Conservation (phyloP, 1,140 invertebrate genomes). For the Lepidurus packardi region DNA sequence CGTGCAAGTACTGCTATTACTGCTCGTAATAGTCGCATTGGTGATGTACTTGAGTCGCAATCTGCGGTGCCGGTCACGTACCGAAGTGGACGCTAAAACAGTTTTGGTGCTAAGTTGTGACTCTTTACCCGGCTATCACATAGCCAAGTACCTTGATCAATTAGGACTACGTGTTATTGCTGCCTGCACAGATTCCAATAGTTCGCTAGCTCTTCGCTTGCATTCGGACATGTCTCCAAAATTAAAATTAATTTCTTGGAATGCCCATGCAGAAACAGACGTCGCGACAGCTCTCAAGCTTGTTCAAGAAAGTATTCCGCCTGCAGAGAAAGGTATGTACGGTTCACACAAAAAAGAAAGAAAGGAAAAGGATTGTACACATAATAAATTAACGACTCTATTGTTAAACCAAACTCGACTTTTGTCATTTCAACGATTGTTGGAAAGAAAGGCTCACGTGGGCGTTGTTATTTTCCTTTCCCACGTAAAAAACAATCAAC, state of each 20-base stretch:
- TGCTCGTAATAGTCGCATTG: constrained; percentile 24
- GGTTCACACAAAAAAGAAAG: neutral
- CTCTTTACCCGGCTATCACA: constrained; percentile 25
- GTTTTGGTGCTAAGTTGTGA: constrained; percentile 28
- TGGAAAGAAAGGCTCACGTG: neutral
- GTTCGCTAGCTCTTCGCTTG: constrained; percentile 24
- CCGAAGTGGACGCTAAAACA: constrained; percentile 26
- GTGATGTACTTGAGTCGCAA: constrained; percentile 32
- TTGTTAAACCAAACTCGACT: neutral
- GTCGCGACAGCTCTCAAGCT: neutral
- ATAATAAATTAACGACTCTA: no score
- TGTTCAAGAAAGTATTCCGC: neutral
- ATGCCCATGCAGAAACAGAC: neutral
- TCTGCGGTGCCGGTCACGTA: constrained; percentile 32
- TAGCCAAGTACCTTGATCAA: constrained; percentile 29
- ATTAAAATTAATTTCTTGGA: neutral
- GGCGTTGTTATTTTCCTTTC: constrained; percentile 16
- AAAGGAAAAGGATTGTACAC: neutral
- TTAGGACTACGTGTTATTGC: constrained; percentile 31
- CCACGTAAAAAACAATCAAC: neutral
- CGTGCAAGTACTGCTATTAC: constrained; percentile 29
- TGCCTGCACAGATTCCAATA: constrained; percentile 20
- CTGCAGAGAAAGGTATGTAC: neutral
- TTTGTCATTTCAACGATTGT: neutral
- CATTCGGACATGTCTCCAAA: constrained; percentile 29